Evolutionary conservation across 2,797 vertebrate genomes (phyloP).

Genomic region (Pantherophis alleghaniensis): DNA sequence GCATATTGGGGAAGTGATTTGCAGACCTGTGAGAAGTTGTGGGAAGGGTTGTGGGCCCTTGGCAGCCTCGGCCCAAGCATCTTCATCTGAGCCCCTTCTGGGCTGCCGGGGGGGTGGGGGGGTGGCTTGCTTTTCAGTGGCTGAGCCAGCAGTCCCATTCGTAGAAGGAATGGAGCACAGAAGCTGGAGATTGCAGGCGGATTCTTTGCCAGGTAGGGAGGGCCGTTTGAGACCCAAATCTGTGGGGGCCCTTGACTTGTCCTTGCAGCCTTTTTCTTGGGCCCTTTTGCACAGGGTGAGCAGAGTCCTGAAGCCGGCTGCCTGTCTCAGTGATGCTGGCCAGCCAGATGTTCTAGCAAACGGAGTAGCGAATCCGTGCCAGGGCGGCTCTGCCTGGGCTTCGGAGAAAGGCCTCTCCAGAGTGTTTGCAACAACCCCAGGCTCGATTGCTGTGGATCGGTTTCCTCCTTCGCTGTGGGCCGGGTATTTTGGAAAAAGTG

Average conservation of each 20-base stretch:
- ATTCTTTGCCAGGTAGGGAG: not conserved
- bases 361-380: not conserved
- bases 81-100: not conserved
- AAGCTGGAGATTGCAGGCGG: not conserved
- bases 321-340: not conserved
- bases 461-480: not conserved
- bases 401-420: not conserved
- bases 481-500: not conserved
- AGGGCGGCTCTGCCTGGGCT: not conserved
- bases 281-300: not conserved
- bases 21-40: not conserved
- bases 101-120: not conserved
- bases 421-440: not conserved
- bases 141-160: not conserved
- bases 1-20: not conserved
- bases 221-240: not conserved
- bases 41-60: not conserved
- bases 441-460: not conserved
- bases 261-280: not conserved
- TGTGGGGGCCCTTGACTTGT: not conserved
- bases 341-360: not conserved
- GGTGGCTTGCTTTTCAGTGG: not conserved
- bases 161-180: not conserved
- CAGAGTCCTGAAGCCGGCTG: not conserved
- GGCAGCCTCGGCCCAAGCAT: not conserved